These are phyloP conservation scores for Volucella bombylans DNA, from an alignment of 2,888 invertebrate species.

Conservation along the genomic window DNA sequence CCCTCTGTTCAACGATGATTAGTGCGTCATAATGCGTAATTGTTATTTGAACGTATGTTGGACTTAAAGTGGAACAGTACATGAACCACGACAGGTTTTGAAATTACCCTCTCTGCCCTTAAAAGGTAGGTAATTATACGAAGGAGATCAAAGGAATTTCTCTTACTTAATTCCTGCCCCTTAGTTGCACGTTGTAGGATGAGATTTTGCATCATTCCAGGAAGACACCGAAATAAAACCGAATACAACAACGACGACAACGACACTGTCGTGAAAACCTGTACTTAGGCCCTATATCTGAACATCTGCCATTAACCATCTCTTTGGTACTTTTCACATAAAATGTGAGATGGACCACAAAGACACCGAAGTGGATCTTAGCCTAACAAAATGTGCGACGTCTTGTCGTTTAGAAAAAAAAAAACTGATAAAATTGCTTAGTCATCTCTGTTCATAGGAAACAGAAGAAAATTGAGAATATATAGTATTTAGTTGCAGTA, in stretches of 20 bases:
- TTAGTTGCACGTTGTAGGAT: slow-evolving; percentile 1
- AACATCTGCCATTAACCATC: slow-evolving; percentile 69
- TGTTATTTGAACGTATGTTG: slow-evolving; percentile 67
- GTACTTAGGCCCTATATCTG: slow-evolving; percentile 67
- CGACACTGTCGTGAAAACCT: slow-evolving; percentile 58
- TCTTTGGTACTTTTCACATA: slow-evolving; percentile 43
- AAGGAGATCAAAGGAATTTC: slow-evolving; percentile 23
- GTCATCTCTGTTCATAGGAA: too few species aligned
- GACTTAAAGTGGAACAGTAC: slow-evolving; percentile 11
- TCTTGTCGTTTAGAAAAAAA: too few species aligned
- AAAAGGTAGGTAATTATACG: slow-evolving; percentile 48
- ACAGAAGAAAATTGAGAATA: too few species aligned
- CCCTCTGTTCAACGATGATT: slow-evolving; percentile 66
- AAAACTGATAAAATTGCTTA: too few species aligned
- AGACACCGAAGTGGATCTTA: not conserved
- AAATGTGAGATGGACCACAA: slow-evolving; percentile 51
- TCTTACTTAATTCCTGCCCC: not conserved
- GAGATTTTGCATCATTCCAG: slow-evolving; percentile 29
- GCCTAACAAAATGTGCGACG: too few species aligned
- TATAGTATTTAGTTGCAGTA: too few species aligned
- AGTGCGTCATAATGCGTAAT: slow-evolving; percentile 73
- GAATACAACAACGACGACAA: not conserved
- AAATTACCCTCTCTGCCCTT: not conserved
- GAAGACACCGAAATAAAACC: slow-evolving; percentile 40
- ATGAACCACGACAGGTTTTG: too few species aligned